A percentile compares a stretch with the other conserved stretches of the same genome.
Evolutionary conservation across 2,888 invertebrate genomes (phyloP).

Genomic region (Morinoia aosen): DNA sequence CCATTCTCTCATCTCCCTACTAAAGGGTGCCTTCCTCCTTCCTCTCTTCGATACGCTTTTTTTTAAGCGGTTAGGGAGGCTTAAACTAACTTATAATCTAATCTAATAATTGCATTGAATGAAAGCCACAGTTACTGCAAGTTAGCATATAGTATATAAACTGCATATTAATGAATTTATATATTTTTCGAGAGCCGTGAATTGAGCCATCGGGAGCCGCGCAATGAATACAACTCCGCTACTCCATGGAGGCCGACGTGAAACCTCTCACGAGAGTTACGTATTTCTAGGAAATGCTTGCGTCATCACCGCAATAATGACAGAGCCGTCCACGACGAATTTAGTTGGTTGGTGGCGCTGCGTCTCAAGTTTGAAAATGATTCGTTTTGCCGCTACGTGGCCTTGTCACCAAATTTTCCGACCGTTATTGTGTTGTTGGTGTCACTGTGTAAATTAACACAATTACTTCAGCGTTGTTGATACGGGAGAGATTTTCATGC

Average conservation of each 20-base stretch:
- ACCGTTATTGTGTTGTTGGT: background rate
- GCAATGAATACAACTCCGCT: too few species aligned
- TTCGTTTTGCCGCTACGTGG: background rate
- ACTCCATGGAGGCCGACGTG: background rate
- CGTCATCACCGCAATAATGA: background rate
- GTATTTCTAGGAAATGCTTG: background rate
- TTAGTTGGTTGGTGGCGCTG: background rate
- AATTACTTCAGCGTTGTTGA: background rate
- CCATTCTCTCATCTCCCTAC: too few species aligned
- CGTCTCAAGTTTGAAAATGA: background rate
- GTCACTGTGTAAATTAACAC: background rate
- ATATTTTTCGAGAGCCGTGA: too few species aligned
- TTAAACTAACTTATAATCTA: too few species aligned
- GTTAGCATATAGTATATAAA: too few species aligned
- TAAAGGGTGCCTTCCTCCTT: too few species aligned
- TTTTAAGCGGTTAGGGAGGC: too few species aligned
- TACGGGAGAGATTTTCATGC: background rate
- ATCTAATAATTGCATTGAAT: too few species aligned
- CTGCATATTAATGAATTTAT: too few species aligned
- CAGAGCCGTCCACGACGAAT: background rate
- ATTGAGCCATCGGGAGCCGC: too few species aligned
- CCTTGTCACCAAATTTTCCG: background rate
- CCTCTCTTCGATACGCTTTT: too few species aligned
- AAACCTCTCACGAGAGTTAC: background rate
- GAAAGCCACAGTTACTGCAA: too few species aligned